Percentiles rank a stretch among this genome's conserved stretches.
phyloP scores from a whole-genome alignment of 2,888 invertebrate genomes.

The Diarsia mendica region DNA sequence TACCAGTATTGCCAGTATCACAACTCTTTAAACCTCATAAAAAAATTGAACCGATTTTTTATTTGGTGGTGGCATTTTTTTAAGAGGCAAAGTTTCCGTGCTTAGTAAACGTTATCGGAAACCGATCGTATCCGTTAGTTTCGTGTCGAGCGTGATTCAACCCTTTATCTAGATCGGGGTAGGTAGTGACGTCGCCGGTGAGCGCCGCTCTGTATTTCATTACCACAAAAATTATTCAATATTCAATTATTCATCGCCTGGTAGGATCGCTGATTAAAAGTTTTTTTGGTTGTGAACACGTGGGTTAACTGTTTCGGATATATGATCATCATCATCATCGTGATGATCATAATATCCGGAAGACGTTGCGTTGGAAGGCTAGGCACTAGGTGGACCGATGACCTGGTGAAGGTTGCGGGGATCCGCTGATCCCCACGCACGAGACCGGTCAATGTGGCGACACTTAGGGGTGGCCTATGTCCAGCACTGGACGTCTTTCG shows the following conservation, averaged over 20 bases:
- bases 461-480: no score
- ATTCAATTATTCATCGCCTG: constrained; percentile 81
- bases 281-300: constrained; percentile 23
- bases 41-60: constrained; percentile 66
- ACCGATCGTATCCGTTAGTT: constrained; percentile 79
- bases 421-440: no score
- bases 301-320: neutral
- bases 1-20: constrained; percentile 6
- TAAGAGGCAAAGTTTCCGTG: constrained; percentile 80
- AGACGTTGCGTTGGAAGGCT: no score
- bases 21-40: constrained; percentile 69
- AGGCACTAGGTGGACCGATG: no score
- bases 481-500: no score
- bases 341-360: no score
- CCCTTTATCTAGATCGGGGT: constrained; percentile 88
- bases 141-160: constrained; percentile 82
- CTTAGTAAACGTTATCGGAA: constrained; percentile 84
- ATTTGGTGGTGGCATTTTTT: constrained; percentile 64
- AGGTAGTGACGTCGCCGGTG: constrained; percentile 81
- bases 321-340: neutral
- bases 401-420: no score
- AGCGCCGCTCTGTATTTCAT: constrained; percentile 78
- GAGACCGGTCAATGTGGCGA: no score
- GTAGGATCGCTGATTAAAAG: constrained; percentile 60
- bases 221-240: constrained; percentile 84